Base-by-base conservation (phyloP, 2,888 invertebrate species). In the Octodonta nipae region DNA sequence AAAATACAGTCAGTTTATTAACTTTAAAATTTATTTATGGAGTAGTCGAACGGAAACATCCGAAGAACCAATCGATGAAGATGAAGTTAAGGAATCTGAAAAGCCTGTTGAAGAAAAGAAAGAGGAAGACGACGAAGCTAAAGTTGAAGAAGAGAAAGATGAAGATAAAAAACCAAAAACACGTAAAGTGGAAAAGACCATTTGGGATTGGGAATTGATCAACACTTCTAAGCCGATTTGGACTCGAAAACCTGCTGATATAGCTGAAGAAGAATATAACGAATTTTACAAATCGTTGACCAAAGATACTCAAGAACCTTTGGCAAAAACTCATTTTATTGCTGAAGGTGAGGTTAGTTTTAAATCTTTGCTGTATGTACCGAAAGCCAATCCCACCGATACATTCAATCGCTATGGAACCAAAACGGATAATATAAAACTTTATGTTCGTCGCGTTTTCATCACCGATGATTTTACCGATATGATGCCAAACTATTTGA, bases 331-430 rank as follows among this genome's bases (percentile, higher is more conserved):
- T 4, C 98, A 98, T 66, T 98, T 99, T 63, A 77, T 89, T 39
- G 96, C 96, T 13, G 98, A 99, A 66, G 98, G 98, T 40, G 96
- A 98, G 68, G 95, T 99, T 5, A 91, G 93, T 5, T 98, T 99
- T 71, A 95, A 93, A 61, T 86, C 95, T 36, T 73, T 98, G 43
- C 68, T 99, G 39, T 98, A 82, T 66, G 79, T 98, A 41, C 96
- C 96, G 26, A 79, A 79, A 59, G 73, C 76, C 17, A 86, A 92
- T 55, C 93, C 95, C 1, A 70, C 78, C 6, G 96, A 98, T 60
- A 82, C 81, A 50, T 96, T 98, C 73, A 91, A 91, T 65, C 38
- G 40, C 73, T 91, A 91, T 65, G 38, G 40, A 49, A 84, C 89
- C 44, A 85, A 85, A 57, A 78, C 82, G 4, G 92, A 95, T 61